These are phyloP conservation scores for Palythoa caribaeorum DNA, from an alignment of 92 coral and sea anemone species.

Conservation along the genomic window DNA sequence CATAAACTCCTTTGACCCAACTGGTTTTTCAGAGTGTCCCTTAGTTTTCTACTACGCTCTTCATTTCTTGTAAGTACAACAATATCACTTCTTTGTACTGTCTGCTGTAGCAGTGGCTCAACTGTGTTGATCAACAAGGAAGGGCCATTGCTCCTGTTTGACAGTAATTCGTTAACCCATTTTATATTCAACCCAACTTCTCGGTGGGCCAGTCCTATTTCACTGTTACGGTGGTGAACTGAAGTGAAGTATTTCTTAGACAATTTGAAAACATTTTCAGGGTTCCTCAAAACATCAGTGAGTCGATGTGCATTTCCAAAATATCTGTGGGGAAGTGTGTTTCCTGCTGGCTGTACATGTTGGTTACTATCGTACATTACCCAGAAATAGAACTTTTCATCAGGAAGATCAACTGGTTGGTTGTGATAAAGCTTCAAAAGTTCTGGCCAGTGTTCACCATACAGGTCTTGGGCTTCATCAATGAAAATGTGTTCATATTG, in stretches of 20 bases:
- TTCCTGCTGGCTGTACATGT: slow-evolving; percentile 37
- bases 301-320: slow-evolving; percentile 26
- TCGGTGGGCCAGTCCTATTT: slow-evolving; percentile 42
- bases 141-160: slow-evolving; percentile 1
- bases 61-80: slow-evolving; percentile 36
- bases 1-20: not conserved
- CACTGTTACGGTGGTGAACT: not conserved
- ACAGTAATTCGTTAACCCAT: slow-evolving; percentile 26
- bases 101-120: not conserved
- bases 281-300: slow-evolving; percentile 53
- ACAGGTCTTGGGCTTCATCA: slow-evolving; percentile 73
- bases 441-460: slow-evolving; percentile 48
- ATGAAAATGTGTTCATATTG: slow-evolving; percentile 69
- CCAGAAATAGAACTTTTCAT: slow-evolving; percentile 47
- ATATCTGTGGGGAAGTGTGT: not conserved
- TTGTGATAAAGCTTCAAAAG: slow-evolving; percentile 43
- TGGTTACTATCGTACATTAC: slow-evolving; percentile 67
- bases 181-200: slow-evolving; percentile 40
- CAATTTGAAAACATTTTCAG: slow-evolving; percentile 46
- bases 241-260: slow-evolving; percentile 51
- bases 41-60: not conserved
- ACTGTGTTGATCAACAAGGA: not conserved
- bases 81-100: slow-evolving; percentile 44
- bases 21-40: too few relatives aligned
- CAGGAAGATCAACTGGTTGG: not conserved